Evolutionary conservation across 2,888 invertebrate genomes (phyloP).

Genomic region (Brachynemurus nebulosus): DNA sequence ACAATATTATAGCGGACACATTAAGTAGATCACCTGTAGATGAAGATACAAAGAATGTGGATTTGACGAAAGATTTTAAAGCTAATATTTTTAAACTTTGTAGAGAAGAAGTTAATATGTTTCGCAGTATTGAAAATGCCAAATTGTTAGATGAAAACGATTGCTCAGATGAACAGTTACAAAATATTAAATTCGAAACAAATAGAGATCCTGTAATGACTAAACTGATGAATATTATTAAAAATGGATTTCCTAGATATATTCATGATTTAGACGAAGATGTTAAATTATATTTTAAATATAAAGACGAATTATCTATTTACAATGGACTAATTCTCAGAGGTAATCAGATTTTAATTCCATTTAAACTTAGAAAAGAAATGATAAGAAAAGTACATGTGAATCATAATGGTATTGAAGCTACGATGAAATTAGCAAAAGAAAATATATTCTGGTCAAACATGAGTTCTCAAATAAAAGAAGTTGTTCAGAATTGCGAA

Average conservation of each 20-base stretch:
- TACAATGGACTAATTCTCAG: neutral
- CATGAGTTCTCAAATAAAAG: slow-evolving; percentile 10
- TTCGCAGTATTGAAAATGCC: neutral
- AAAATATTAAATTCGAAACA: neutral
- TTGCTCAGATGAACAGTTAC: neutral
- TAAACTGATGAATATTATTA: neutral
- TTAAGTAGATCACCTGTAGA: neutral
- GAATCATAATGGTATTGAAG: slow-evolving; percentile 8
- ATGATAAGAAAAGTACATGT: slow-evolving; percentile 7
- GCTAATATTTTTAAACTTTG: neutral
- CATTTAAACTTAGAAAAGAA: neutral
- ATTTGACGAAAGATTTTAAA: neutral
- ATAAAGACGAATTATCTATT: neutral
- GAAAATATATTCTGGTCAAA: slow-evolving; percentile 9
- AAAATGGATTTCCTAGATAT: slow-evolving; percentile 3
- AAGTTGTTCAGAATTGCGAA: slow-evolving; percentile 7
- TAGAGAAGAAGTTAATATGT: neutral
- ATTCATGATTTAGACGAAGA: neutral
- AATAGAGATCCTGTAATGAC: neutral
- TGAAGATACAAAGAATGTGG: too few species aligned
- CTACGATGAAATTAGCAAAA: slow-evolving; percentile 7
- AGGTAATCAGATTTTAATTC: slow-evolving; percentile 5
- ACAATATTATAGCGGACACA: neutral
- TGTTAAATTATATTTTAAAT: neutral
- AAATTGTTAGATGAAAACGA: neutral